Percentiles rank a stretch among this genome's conserved stretches.
Conservation (phyloP, 2,888 invertebrate species). For the Papilio demoleus region DNA sequence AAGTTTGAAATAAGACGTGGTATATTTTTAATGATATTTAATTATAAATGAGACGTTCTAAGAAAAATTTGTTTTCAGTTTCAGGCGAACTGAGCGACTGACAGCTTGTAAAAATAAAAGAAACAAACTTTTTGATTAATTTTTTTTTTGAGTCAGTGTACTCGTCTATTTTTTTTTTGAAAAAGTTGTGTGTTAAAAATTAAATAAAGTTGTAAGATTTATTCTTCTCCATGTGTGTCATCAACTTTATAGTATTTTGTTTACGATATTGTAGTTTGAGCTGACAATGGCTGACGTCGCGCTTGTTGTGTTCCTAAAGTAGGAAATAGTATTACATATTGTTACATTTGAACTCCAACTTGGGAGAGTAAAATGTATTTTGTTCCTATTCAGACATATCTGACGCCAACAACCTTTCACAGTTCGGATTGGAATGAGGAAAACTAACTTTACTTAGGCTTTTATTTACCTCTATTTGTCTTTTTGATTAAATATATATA, state of each 20-base stretch:
- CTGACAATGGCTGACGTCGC: constrained; percentile 41
- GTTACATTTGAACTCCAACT: constrained; percentile 41
- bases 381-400: constrained; percentile 38
- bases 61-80: no score
- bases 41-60: no score
- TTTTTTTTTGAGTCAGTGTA: no score
- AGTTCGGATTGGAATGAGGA: constrained; percentile 16
- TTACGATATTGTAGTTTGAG: constrained; percentile 41
- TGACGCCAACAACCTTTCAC: constrained; percentile 18
- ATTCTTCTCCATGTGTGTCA: constrained; percentile 17
- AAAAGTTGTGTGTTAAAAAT: neutral
- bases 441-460: neutral
- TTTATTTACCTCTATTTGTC: neutral
- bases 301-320: constrained; percentile 40
- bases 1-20: no score
- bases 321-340: constrained; percentile 40
- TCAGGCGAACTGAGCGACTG: no score
- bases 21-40: no score
- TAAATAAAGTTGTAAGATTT: neutral
- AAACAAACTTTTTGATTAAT: no score
- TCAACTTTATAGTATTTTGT: constrained; percentile 33
- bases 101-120: neutral
- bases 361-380: constrained; percentile 37
- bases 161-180: no score
- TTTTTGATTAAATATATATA: no score